These are phyloP conservation scores for Lagopus muta DNA, from an alignment of 2,113 vertebrate genomes.

Conservation along the genomic window DNA sequence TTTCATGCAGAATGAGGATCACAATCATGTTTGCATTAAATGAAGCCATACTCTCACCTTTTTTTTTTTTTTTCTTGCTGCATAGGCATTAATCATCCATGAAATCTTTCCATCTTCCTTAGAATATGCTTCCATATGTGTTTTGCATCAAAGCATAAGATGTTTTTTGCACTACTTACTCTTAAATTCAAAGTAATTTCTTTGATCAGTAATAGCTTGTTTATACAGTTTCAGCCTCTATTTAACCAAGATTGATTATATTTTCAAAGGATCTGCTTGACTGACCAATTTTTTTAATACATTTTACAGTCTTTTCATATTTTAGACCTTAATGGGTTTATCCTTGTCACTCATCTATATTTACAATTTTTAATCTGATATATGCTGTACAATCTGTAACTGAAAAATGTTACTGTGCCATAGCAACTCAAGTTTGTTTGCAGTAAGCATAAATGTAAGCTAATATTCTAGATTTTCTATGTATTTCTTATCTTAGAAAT, in stretches of 20 bases:
- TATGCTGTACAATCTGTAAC: background rate
- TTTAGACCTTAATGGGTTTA: background rate
- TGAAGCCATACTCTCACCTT: background rate
- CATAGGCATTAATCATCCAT: background rate
- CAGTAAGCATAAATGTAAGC: background rate
- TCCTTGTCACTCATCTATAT: background rate
- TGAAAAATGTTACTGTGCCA: background rate
- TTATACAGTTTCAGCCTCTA: background rate
- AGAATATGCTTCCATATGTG: background rate
- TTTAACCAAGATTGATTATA: background rate
- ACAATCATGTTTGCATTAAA: constrained; percentile 32
- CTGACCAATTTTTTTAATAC: background rate
- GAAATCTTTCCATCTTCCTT: background rate
- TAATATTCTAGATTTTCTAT: background rate
- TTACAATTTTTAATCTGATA: background rate
- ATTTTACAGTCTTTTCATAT: background rate
- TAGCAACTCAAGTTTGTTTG: background rate
- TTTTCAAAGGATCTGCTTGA: background rate
- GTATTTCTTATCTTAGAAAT: background rate
- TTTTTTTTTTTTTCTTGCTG: background rate
- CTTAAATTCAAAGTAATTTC: constrained; percentile 36
- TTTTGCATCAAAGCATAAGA: background rate
- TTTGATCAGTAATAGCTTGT: constrained; percentile 7
- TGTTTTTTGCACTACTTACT: background rate
- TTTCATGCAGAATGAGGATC: constrained; percentile 17